Evolutionary conservation across 2,113 vertebrate species (phyloP).

Genomic region (Paralichthys olivaceus): DNA sequence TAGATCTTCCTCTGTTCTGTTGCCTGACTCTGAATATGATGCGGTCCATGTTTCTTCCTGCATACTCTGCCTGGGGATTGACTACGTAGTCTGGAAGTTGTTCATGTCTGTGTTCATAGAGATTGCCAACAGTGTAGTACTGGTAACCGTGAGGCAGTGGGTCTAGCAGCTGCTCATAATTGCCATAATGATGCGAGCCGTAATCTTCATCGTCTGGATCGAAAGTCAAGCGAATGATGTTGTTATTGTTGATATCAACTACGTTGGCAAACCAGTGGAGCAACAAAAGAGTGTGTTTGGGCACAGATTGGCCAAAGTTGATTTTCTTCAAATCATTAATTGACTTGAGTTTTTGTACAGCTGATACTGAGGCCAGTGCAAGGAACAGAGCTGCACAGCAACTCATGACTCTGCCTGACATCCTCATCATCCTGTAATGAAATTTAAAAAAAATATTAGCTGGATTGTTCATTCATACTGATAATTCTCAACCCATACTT

Average conservation of each 20-base stretch:
- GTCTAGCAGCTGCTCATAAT: conserved; percentile 52
- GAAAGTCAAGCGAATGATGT: conserved; percentile 56
- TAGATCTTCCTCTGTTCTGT: neutral
- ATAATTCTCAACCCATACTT: neutral
- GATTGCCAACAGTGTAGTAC: conserved; percentile 69
- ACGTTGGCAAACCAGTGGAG: conserved; percentile 74
- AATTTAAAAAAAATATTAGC: neutral
- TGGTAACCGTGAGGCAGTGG: conserved; percentile 8
- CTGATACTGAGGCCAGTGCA: conserved; percentile 20
- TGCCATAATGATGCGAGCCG: conserved; percentile 68
- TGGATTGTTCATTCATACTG: neutral
- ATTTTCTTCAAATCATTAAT: conserved; percentile 60
- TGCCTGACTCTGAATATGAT: conserved; percentile 63
- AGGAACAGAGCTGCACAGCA: conserved; percentile 43
- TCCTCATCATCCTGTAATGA: conserved; percentile 48
- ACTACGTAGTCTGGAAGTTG: conserved; percentile 58
- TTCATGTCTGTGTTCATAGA: neutral
- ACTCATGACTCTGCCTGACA: neutral
- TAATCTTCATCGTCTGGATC: conserved; percentile 52
- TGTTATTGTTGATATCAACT: conserved; percentile 42
- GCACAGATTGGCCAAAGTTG: conserved; percentile 46
- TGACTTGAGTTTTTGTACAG: conserved; percentile 35
- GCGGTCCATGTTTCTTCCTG: conserved; percentile 59
- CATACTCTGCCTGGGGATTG: neutral
- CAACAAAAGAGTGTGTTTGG: conserved; percentile 64